Percentiles rank a stretch among this genome's conserved stretches.
Conservation (phyloP, 2,888 invertebrate species). For the Dione vanillae region DNA sequence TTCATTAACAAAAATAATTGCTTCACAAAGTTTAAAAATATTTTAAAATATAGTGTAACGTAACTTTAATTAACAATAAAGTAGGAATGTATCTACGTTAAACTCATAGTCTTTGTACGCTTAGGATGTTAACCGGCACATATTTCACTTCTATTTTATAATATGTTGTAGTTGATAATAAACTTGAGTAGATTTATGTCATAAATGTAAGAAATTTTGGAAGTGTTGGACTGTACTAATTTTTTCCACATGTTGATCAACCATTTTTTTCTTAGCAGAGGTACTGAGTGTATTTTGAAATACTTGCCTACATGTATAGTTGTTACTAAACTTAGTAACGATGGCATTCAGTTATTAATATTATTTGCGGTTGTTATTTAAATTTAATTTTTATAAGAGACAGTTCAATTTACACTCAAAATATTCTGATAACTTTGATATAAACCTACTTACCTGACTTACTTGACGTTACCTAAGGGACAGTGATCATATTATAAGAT, state of each 20-base stretch:
- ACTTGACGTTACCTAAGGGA: background rate
- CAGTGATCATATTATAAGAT: slow-evolving; percentile 8
- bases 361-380: background rate
- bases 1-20: background rate
- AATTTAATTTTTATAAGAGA: background rate
- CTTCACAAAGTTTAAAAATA: slow-evolving; percentile 1
- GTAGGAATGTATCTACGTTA: slow-evolving; percentile 21
- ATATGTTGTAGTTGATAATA: slow-evolving; percentile 2
- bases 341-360: background rate
- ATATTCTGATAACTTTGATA: slow-evolving; percentile 9
- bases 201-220: slow-evolving; percentile 2
- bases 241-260: no score
- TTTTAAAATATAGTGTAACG: slow-evolving; percentile 7
- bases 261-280: background rate
- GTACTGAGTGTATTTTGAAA: background rate
- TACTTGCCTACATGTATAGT: no score
- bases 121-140: slow-evolving; percentile 33
- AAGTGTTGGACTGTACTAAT: background rate
- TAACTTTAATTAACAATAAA: slow-evolving; percentile 17
- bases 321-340: background rate
- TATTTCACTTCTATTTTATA: slow-evolving; percentile 28
- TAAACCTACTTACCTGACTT: slow-evolving; percentile 11
- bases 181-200: background rate
- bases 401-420: slow-evolving; percentile 1
- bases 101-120: slow-evolving; percentile 28